These are phyloP conservation scores for Steinernema carpocapsae DNA, from an alignment of 2,888 invertebrate species.

Conservation along the genomic window DNA sequence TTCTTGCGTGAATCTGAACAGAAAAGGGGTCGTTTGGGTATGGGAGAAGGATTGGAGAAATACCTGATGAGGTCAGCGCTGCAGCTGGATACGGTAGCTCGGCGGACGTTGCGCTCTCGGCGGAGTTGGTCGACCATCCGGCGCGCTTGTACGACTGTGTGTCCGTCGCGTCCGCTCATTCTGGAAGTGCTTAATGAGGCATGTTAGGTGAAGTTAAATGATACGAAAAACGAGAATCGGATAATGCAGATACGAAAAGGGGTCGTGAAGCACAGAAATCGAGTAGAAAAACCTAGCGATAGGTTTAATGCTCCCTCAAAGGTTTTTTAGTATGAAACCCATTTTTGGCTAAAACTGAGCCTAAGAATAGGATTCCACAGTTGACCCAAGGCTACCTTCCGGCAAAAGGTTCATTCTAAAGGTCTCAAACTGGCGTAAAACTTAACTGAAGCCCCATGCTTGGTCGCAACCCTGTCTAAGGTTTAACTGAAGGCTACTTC, in stretches of 20 bases:
- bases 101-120: slow-evolving; percentile 48
- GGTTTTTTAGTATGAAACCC: too few species aligned
- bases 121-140: slow-evolving; percentile 52
- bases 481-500: too few species aligned
- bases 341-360: too few species aligned
- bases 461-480: too few species aligned
- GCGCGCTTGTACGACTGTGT: slow-evolving; percentile 44
- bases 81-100: slow-evolving; percentile 47
- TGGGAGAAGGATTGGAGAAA: not conserved
- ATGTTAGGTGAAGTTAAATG: not conserved
- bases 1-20: slow-evolving; percentile 56
- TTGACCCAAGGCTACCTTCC: too few species aligned
- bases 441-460: too few species aligned
- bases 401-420: too few species aligned
- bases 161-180: slow-evolving; percentile 47
- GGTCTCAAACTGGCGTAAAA: too few species aligned
- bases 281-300: too few species aligned
- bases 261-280: not conserved
- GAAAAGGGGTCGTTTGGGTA: not conserved
- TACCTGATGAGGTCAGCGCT: slow-evolving; percentile 50
- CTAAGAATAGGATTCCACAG: too few species aligned
- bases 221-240: not conserved
- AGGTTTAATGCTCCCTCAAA: too few species aligned
- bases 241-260: too few species aligned
- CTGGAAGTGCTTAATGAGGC: slow-evolving; percentile 5